These are phyloP conservation scores for Vollenhovia emeryi DNA, from an alignment of 1,140 invertebrate species.

Conservation along the genomic window DNA sequence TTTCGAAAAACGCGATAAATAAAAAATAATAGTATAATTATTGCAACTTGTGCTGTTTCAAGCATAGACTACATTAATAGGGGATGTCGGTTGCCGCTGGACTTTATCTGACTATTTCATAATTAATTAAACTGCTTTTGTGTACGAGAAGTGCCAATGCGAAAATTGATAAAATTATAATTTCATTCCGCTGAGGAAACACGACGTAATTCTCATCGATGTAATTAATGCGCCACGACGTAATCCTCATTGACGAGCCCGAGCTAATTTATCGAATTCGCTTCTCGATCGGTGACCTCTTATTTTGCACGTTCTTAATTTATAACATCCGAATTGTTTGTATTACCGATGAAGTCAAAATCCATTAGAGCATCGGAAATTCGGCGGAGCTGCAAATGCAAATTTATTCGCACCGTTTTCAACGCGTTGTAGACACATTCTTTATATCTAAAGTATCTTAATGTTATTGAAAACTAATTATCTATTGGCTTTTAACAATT, in stretches of 20 bases:
- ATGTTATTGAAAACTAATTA: not conserved
- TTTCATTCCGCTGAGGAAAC: slow-evolving; percentile 8
- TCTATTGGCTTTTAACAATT: not conserved
- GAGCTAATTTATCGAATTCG: slow-evolving; percentile 31
- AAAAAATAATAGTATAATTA: not conserved
- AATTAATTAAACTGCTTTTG: slow-evolving; percentile 28
- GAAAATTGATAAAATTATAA: slow-evolving; percentile 29
- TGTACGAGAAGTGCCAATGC: not conserved
- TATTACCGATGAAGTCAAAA: not conserved
- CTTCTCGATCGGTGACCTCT: slow-evolving; percentile 32
- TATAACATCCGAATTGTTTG: slow-evolving; percentile 7
- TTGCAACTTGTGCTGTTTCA: not conserved
- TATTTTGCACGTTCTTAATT: not conserved
- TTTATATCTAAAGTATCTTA: not conserved
- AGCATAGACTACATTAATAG: not conserved
- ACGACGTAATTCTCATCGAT: slow-evolving; percentile 49
- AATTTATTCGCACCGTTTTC: not conserved
- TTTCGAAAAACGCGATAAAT: not conserved
- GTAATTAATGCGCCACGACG: slow-evolving; percentile 41
- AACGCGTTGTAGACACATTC: not conserved
- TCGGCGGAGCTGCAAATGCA: not conserved
- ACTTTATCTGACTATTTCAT: not conserved
- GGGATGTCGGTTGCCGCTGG: not conserved
- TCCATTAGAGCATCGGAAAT: not conserved
- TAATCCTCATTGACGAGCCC: slow-evolving; percentile 47